These are phyloP conservation scores for Ellobium chinense DNA, from an alignment of 2,888 invertebrate species.

Conservation along the genomic window DNA sequence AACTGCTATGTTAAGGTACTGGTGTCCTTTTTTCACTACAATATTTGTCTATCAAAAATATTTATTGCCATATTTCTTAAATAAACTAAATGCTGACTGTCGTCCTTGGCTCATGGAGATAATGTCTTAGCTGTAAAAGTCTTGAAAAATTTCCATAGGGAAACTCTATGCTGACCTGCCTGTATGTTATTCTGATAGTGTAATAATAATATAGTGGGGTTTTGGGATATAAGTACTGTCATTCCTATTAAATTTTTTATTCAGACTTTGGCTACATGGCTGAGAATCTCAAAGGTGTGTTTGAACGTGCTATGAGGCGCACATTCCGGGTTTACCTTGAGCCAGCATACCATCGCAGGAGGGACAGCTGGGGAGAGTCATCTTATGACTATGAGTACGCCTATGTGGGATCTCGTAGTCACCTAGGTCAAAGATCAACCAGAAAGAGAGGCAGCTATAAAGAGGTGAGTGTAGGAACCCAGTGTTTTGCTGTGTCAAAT, in stretches of 20 bases:
- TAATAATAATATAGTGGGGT: too few relatives aligned
- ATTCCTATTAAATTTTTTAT: too few relatives aligned
- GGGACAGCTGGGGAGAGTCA: conserved; percentile 17
- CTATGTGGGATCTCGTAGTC: conserved; percentile 5
- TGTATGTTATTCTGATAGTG: too few relatives aligned
- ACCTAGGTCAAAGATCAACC: neutral
- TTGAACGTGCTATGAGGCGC: conserved; percentile 50
- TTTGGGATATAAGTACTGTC: too few relatives aligned
- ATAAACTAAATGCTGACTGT: too few relatives aligned
- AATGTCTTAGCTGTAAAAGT: too few relatives aligned
- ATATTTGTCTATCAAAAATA: neutral
- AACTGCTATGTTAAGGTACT: too few relatives aligned
- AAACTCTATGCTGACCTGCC: too few relatives aligned
- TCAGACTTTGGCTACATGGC: conserved; percentile 53
- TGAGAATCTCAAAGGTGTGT: conserved; percentile 47
- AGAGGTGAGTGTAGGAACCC: neutral
- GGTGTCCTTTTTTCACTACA: neutral
- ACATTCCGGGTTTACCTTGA: conserved; percentile 47
- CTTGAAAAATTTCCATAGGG: too few relatives aligned
- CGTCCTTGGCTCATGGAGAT: too few relatives aligned
- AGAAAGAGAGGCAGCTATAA: conserved; percentile 28
- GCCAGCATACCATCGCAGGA: neutral
- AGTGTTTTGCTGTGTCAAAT: too few relatives aligned
- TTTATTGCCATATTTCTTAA: too few relatives aligned
- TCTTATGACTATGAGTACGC: conserved; percentile 23